phyloP scores from a whole-genome alignment of 2,888 invertebrate species.

The Minunthozetes semirufus region DNA sequence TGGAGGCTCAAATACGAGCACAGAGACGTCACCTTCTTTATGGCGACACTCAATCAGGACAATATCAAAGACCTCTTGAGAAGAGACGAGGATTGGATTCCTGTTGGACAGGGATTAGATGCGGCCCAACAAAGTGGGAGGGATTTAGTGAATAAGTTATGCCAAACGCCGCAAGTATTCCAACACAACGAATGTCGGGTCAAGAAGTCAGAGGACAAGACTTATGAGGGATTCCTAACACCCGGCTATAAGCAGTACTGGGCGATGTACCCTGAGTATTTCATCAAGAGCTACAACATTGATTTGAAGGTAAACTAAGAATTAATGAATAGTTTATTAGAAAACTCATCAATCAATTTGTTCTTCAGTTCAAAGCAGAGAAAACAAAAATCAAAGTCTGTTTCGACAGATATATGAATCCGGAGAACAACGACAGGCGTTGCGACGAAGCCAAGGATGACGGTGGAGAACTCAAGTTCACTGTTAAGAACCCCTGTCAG shows the following conservation, averaged over 20 bases:
- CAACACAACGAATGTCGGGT: slow-evolving; percentile 39
- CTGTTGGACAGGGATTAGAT: neutral
- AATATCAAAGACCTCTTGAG: slow-evolving; percentile 25
- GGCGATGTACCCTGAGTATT: slow-evolving; percentile 42
- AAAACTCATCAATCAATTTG: neutral
- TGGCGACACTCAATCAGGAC: slow-evolving; percentile 8
- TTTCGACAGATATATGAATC: slow-evolving; percentile 29
- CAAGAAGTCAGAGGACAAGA: slow-evolving; percentile 26
- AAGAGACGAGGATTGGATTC: slow-evolving; percentile 25
- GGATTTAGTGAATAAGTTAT: slow-evolving; percentile 35
- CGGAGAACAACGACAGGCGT: slow-evolving; percentile 19
- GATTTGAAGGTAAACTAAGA: slow-evolving; percentile 36
- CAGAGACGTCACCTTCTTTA: slow-evolving; percentile 28
- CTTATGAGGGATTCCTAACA: slow-evolving; percentile 37
- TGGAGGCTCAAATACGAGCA: slow-evolving; percentile 22
- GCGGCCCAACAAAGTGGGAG: neutral
- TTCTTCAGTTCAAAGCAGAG: slow-evolving; percentile 39
- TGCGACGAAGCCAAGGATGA: slow-evolving; percentile 23
- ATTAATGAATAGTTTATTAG: neutral
- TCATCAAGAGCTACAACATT: slow-evolving; percentile 38
- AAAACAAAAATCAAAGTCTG: slow-evolving; percentile 39
- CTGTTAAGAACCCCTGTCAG: slow-evolving; percentile 32
- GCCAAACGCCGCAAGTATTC: slow-evolving; percentile 39
- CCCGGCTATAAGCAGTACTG: slow-evolving; percentile 40
- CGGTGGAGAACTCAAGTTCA: slow-evolving; percentile 28